phyloP scores from a whole-genome alignment of 2,888 invertebrate genomes.

The Oligia fasciuncula region DNA sequence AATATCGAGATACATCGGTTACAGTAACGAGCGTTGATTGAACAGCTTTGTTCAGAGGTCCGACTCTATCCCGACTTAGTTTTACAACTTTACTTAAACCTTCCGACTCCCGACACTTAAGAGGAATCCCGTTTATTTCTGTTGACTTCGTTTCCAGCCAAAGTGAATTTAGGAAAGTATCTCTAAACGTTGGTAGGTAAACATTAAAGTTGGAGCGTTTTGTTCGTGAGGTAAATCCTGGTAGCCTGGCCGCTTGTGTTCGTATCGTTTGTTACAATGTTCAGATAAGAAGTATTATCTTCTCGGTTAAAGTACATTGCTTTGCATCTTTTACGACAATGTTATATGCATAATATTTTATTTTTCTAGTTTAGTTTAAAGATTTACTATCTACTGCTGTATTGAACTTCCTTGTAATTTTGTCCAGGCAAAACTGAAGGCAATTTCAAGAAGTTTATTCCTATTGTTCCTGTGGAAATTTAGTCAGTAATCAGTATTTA shows the following conservation, averaged over 20 bases:
- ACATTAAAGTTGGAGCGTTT: slow-evolving; percentile 47
- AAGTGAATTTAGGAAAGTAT: slow-evolving; percentile 57
- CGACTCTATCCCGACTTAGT: slow-evolving; percentile 31
- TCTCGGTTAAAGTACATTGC: slow-evolving; percentile 14
- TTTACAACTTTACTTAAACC: slow-evolving; percentile 57
- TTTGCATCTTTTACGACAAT: slow-evolving; percentile 47
- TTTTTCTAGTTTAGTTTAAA: slow-evolving; percentile 10
- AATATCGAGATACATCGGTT: slow-evolving; percentile 31
- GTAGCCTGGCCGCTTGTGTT: slow-evolving; percentile 18
- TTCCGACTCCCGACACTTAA: slow-evolving; percentile 45
- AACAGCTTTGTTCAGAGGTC: slow-evolving; percentile 15
- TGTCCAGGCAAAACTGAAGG: neutral
- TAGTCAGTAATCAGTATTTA: neutral
- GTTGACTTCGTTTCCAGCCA: slow-evolving; percentile 50
- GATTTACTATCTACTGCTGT: slow-evolving; percentile 21
- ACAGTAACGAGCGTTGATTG: slow-evolving; percentile 53
- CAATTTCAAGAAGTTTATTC: neutral
- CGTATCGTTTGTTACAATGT: slow-evolving; percentile 53
- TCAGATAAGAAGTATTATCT: slow-evolving; percentile 37
- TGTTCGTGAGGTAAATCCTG: slow-evolving; percentile 46
- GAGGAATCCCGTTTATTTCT: slow-evolving; percentile 54
- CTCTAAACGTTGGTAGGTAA: slow-evolving; percentile 44
- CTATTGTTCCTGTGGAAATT: neutral
- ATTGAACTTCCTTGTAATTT: slow-evolving; percentile 9
- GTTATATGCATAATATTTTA: slow-evolving; percentile 30